Evolutionary conservation across 2,797 vertebrate genomes (phyloP), one percentile per base, ranked within the genome.

Genomic region (Pseudomugil tenellus): DNA sequence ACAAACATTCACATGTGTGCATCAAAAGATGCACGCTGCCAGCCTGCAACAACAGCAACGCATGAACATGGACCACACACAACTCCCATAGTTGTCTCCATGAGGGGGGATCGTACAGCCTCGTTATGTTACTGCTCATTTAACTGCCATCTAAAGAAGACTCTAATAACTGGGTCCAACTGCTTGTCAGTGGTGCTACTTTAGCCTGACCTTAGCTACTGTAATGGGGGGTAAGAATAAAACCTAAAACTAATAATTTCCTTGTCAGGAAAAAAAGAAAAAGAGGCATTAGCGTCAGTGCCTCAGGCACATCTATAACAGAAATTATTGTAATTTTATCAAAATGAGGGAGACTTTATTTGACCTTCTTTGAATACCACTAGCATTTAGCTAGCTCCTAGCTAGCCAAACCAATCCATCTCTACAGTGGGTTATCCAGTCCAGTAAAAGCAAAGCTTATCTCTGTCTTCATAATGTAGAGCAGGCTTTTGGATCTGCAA

Each of bases 51-150:
- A 72, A 67, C 53, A 56, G 51, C 43, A 34, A 46, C 49, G 67
- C 46, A 29, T 37, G 58, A 74, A 34, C 56, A 26, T 17, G 56
- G 70, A 32, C 67, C 72, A 68, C 67, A 54, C 56, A 46, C n/a
- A 55, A 54, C 53, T 63, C 43, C 61, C 25, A 3, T 39, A 23
- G 70, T 73, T 73, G 66, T 49, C 51, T 84, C 69, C 70, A 63
- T 77, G 70, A 55, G 72, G 39, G 39, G 51, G 17, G 64, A 76
- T 81, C 74, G 77, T 72, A 80, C 67, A 64, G 74, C 74, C 72
- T 71, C 76, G 84, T 88, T 64, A 67, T 81, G 84, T 76, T 75
- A 67, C 77, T 79, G 81, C 83, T 81, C 64, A 80, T 86, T 90
- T 85, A 71, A 72, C 68, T 59, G 70, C 58, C 79, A 80, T 72